Evolutionary conservation across 2,113 vertebrate species (phyloP).

Genomic region (Myanophis thanlyinensis): DNA sequence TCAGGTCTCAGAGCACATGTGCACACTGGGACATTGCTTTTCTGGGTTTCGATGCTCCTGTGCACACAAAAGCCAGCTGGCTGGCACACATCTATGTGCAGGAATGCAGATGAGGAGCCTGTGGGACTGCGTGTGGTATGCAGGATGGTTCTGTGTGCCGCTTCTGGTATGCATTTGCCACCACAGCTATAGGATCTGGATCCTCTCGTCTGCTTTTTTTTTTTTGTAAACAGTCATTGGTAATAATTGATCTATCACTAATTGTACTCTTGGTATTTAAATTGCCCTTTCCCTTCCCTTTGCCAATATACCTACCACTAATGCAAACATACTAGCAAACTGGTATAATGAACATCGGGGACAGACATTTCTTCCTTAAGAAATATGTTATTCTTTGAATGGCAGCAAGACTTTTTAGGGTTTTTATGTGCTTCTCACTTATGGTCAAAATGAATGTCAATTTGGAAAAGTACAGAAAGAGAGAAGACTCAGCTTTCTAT

Average conservation of each 20-base stretch:
- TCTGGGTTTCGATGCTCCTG: no score
- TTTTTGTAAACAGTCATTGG: neutral
- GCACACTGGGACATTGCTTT: no score
- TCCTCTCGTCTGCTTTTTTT: neutral
- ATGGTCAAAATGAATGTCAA: slow-evolving; percentile 23
- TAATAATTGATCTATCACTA: neutral
- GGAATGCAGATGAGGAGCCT: no score
- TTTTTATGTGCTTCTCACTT: neutral
- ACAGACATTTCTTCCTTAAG: neutral
- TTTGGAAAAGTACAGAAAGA: neutral
- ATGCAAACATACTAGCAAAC: neutral
- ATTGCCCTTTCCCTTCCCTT: no score
- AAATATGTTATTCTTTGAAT: neutral
- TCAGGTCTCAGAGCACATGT: no score
- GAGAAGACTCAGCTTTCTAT: neutral
- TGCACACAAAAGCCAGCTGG: no score
- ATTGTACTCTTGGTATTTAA: neutral
- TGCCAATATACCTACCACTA: neutral
- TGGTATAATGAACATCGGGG: neutral
- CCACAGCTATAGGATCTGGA: neutral
- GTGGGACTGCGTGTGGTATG: no score
- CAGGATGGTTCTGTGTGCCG: no score
- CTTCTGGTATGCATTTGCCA: no score
- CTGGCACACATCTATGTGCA: no score
- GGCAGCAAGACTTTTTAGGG: neutral